A percentile compares a stretch with the other conserved stretches of the same genome.
Conservation (phyloP, 2,797 vertebrate species). For the Agapornis canus region DNA sequence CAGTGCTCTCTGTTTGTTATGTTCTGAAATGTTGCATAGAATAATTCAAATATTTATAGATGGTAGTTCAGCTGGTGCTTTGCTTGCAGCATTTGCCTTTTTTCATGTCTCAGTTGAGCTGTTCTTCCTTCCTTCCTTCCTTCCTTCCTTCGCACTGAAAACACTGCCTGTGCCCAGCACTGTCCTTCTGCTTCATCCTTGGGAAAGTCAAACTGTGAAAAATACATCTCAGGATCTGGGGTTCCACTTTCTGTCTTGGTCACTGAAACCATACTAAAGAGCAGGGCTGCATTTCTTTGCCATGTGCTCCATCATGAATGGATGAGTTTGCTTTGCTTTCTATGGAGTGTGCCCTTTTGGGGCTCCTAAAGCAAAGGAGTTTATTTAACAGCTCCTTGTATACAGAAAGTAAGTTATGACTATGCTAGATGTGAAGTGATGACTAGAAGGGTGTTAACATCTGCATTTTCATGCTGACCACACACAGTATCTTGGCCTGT, state of each 20-base stretch:
- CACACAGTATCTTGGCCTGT: neutral
- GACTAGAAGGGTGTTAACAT: neutral
- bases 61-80: slow-evolving; percentile 52
- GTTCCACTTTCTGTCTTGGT: neutral
- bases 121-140: slow-evolving; percentile 35
- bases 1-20: slow-evolving; percentile 30
- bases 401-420: neutral
- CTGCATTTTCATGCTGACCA: neutral
- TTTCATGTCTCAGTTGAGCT: neutral
- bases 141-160: slow-evolving; percentile 22
- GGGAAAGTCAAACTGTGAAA: neutral
- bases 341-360: neutral
- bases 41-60: slow-evolving; percentile 59
- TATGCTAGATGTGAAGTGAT: neutral
- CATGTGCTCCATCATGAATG: accelerated
- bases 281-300: neutral
- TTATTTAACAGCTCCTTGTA: neutral
- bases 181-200: neutral
- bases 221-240: neutral
- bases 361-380: neutral
- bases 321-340: neutral
- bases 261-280: neutral
- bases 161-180: neutral
- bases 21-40: slow-evolving; percentile 26
- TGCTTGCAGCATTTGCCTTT: slow-evolving; percentile 59